These are phyloP conservation scores for Tetheella fluctuosa DNA, from an alignment of 2,888 invertebrate species.

Conservation along the genomic window DNA sequence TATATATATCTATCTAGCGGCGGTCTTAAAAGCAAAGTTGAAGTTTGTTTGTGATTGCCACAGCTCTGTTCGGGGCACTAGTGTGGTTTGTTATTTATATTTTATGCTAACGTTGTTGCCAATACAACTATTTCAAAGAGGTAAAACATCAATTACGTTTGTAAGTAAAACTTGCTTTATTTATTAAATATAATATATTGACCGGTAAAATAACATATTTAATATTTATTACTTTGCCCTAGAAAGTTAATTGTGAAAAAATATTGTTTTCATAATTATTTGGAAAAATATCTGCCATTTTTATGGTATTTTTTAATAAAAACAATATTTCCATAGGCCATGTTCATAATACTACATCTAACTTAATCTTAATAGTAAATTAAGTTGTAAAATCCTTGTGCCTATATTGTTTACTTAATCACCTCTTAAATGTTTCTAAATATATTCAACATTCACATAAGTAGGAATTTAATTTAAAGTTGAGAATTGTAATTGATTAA, in stretches of 20 bases:
- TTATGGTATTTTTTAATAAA: too few species aligned
- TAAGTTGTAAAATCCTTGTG: too few species aligned
- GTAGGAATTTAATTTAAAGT: neutral
- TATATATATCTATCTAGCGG: slow-evolving; percentile 45
- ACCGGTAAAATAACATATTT: neutral
- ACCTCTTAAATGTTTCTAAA: neutral
- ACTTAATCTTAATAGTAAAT: too few species aligned
- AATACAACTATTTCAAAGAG: neutral
- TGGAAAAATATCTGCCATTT: too few species aligned
- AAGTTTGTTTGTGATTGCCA: slow-evolving; percentile 46
- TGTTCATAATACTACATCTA: too few species aligned
- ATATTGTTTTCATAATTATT: too few species aligned
- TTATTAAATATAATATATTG: neutral
- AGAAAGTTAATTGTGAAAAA: too few species aligned
- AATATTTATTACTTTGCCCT: too few species aligned
- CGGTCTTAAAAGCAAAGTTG: slow-evolving; percentile 59
- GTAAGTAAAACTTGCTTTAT: too few species aligned
- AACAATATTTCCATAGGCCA: too few species aligned
- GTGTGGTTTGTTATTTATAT: slow-evolving; percentile 4
- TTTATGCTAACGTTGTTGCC: neutral
- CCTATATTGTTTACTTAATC: too few species aligned
- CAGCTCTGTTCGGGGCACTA: slow-evolving; percentile 26
- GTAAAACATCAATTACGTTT: too few species aligned
- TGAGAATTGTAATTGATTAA: neutral
- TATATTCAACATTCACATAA: neutral